These are phyloP conservation scores for Synergus laeviventris DNA, from an alignment of 2,888 invertebrate genomes.

Conservation along the genomic window DNA sequence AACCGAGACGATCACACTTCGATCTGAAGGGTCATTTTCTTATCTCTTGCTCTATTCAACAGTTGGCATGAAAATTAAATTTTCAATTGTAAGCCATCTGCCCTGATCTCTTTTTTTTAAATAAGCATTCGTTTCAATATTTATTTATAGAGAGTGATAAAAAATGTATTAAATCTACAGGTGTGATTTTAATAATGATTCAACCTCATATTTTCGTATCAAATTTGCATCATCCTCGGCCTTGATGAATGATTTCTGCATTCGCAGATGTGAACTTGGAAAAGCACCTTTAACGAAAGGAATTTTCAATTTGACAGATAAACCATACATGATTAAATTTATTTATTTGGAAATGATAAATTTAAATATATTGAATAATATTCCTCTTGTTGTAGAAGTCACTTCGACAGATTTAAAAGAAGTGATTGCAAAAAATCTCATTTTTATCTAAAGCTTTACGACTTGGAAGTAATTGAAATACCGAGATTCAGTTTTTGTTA, in stretches of 20 bases:
- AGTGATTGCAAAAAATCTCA: too few relatives aligned
- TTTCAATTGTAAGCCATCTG: neutral
- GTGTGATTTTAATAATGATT: slow-evolving; percentile 5
- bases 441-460: neutral
- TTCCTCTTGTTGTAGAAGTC: neutral
- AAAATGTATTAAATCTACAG: slow-evolving; percentile 5
- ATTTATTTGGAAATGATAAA: neutral
- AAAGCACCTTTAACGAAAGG: slow-evolving; percentile 14
- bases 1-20: slow-evolving; percentile 22
- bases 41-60: slow-evolving; percentile 1
- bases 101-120: neutral
- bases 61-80: neutral
- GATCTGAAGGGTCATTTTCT: slow-evolving; percentile 29
- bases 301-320: slow-evolving; percentile 37
- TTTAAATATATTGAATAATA: neutral
- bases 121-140: too few relatives aligned
- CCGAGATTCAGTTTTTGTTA: neutral
- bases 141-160: neutral
- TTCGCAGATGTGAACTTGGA: slow-evolving; percentile 17
- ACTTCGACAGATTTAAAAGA: too few relatives aligned
- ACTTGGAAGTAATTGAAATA: neutral
- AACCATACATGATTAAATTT: slow-evolving; percentile 16
- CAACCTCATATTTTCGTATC: slow-evolving; percentile 12
- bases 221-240: slow-evolving; percentile 16
- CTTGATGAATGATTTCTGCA: slow-evolving; percentile 24